Evolutionary conservation across 2,797 vertebrate species (phyloP), one percentile per base, ranked within the genome.

Genomic region (Coilia nasus): DNA sequence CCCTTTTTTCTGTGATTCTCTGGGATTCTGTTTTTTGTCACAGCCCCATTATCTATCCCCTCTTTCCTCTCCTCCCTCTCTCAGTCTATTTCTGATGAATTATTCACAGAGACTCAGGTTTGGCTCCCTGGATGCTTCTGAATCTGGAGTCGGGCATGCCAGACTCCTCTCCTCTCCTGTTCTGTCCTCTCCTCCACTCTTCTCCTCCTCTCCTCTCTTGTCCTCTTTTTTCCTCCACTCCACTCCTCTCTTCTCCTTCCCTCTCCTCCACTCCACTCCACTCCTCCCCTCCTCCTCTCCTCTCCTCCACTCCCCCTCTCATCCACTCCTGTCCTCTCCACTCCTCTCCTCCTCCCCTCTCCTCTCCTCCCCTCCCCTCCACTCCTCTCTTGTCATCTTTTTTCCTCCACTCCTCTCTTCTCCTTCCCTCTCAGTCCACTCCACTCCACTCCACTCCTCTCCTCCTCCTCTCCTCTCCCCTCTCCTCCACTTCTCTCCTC

Each of bases 41-140:
- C 14, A 10, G 2, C 50, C 50, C 50, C 50, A 9, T 7, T 14
- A 54, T 54, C 50, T 54, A 54, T 14, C 9, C 50, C 14, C 2
- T 54, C 50, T 54, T 14, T 54, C 50, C 50, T 54, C 50, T 54
- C 50, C 50, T 54, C 50, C 50, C 50, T 60, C 57, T 21, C 57
- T 60, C 57, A 60, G 57, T 60, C 57, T n/a, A 60, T n/a, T 60
- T 60, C 57, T 60, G 57, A 21, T 60, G 57, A n/a, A 60, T 60
- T 60, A 60, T 60, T 60, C 21, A 60, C 17, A n/a, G 19, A 60
- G 17, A 0, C 6, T 59, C n/a, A n/a, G n/a, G n/a, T n/a, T 59
- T 59, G 15, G 21, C n/a, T 60, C 57, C 57, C 57, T 21, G 57
- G 4, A 12, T 60, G 57, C 17, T 4, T n/a, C 57, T 60, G 57